A percentile compares a stretch with the other conserved stretches of the same genome.
Evolutionary conservation across 2,888 invertebrate species (phyloP).

Genomic region (Drosophila quinaria): DNA sequence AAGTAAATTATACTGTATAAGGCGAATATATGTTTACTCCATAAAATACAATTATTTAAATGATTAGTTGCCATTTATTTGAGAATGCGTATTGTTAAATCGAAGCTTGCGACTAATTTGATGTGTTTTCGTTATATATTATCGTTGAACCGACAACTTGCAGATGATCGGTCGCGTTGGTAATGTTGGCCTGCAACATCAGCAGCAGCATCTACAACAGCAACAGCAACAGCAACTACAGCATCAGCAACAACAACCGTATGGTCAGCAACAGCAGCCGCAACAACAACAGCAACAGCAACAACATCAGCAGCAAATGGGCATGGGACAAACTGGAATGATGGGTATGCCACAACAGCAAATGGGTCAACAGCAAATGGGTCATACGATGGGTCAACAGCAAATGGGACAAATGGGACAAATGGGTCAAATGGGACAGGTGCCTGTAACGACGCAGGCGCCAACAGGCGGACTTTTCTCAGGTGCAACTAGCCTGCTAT

Average conservation of each 20-base stretch:
- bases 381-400: conserved; percentile 64
- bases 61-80: conserved; percentile 71
- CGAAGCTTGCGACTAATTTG: conserved; percentile 60
- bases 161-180: conserved; percentile 86
- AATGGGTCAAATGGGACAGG: conserved; percentile 70
- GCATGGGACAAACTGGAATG: conserved; percentile 70
- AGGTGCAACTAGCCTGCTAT: conserved; percentile 85
- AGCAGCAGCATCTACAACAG: conserved; percentile 84
- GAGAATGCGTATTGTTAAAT: conserved; percentile 16
- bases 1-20: background rate
- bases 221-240: conserved; percentile 83
- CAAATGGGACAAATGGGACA: conserved; percentile 69
- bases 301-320: conserved; percentile 66
- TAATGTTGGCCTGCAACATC: conserved; percentile 85
- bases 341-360: conserved; percentile 43
- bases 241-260: conserved; percentile 75
- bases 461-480: conserved; percentile 85
- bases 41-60: conserved; percentile 63
- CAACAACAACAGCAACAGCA: conserved; percentile 83
- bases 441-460: conserved; percentile 83
- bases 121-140: conserved; percentile 51
- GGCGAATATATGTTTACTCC: conserved; percentile 24
- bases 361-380: conserved; percentile 72
- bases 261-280: conserved; percentile 81
- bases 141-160: conserved; percentile 69